Evolutionary conservation across 2,888 invertebrate genomes (phyloP).

Genomic region (Hedychridium roseum): DNA sequence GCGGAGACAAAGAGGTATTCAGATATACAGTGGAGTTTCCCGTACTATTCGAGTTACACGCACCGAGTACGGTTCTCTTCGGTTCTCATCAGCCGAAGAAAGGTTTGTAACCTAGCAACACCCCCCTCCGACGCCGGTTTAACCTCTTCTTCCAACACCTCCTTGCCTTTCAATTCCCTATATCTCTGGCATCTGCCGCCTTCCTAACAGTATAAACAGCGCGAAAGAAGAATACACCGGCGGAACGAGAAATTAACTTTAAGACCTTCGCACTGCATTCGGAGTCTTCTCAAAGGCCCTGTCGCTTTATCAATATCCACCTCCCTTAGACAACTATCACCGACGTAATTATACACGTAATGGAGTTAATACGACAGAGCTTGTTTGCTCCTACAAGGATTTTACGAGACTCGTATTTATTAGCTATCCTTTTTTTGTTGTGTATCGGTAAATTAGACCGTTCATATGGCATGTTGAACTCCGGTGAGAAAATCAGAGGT

Average conservation of each 20-base stretch:
- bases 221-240: background rate
- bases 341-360: too few relatives aligned
- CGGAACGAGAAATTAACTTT: background rate
- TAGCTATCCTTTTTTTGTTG: too few relatives aligned
- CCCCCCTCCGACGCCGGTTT: constrained; percentile 49
- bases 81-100: constrained; percentile 41
- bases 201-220: too few relatives aligned
- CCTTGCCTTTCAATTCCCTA: constrained; percentile 54
- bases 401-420: too few relatives aligned
- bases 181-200: constrained; percentile 55
- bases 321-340: too few relatives aligned
- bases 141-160: constrained; percentile 47
- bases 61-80: constrained; percentile 22
- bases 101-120: constrained; percentile 60
- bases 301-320: too few relatives aligned
- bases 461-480: too few relatives aligned
- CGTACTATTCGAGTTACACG: constrained; percentile 30
- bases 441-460: too few relatives aligned
- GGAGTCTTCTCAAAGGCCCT: too few relatives aligned
- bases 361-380: too few relatives aligned
- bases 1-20: constrained; percentile 23
- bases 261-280: background rate
- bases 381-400: too few relatives aligned
- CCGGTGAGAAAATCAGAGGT: too few relatives aligned
- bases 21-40: constrained; percentile 21